Evolutionary conservation across 2,113 vertebrate species (phyloP), one percentile per base, ranked within the genome.

Genomic region (Oncorhynchus mykiss): DNA sequence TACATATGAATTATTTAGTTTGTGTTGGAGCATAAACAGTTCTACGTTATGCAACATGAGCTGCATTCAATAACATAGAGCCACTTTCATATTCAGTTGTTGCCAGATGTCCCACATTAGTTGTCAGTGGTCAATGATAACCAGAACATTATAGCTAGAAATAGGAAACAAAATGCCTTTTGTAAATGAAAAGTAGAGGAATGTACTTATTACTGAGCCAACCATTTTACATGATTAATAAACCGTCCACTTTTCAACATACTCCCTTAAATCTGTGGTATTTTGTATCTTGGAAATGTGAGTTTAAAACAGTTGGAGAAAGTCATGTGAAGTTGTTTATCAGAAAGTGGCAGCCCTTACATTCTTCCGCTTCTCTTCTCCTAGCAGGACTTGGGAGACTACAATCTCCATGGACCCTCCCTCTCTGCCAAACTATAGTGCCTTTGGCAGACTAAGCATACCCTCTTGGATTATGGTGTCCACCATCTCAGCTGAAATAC

Each of bases 381-480:
- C 75, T 39, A 82, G 86, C 67, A 3, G 73, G 71, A 81, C 84
- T 90, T 84, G 76, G 66, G 88, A 84, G 80, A 54, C 70, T 18
- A 2, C 31, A 18, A 67, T 89, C 84, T 87, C 82, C 70, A 51
- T 69, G 82, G 84, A 84, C 82, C 71, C 79, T 77, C 62, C 82
- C 66, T 80, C 84, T 83, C 77, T 83, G 82, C 84, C 89, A 88
- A 85, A 85, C 86, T 89, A 85, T 79, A 84, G 82, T 83, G 80
- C 86, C 67, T 86, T 89, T 84, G 87, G 88, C 81, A 84, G 45
- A 85, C 87, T 85, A 88, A 86, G 79, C 84, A 85, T 80, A 88
- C 87, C 29, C 88, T 89, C 89, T 91, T 88, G 87, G 90, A 90
- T 92, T 88, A 92, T 75, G 74, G 87, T 78, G 82, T 89, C 77